Percentiles rank a stretch among this genome's conserved stretches.
phyloP scores from a whole-genome alignment of 2,113 vertebrate species.

The Narcine bancroftii region DNA sequence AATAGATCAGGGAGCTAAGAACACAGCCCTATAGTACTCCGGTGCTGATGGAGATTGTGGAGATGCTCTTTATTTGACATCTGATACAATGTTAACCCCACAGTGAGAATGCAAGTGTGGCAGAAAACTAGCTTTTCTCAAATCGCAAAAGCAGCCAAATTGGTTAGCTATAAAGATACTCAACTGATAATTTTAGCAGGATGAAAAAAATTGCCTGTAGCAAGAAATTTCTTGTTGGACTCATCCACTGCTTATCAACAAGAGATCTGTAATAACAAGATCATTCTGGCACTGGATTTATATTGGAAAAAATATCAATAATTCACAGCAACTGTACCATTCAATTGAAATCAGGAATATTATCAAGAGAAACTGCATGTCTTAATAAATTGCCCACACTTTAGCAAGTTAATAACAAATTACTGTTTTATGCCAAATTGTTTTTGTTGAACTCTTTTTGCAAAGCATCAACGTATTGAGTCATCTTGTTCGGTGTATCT shows the following conservation, averaged over 20 bases:
- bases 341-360: background rate
- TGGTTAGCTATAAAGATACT: background rate
- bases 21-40: too few species aligned
- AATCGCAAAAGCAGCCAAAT: background rate
- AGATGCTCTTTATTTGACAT: too few species aligned
- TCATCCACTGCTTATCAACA: background rate
- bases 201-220: background rate
- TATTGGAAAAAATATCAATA: constrained; percentile 1
- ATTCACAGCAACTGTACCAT: background rate
- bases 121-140: background rate
- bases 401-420: background rate
- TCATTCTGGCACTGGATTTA: background rate
- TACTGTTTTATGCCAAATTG: background rate
- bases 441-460: background rate
- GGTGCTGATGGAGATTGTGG: too few species aligned
- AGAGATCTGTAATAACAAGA: background rate
- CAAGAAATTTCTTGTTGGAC: background rate
- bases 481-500: background rate
- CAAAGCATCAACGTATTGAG: background rate
- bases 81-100: too few species aligned
- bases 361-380: background rate
- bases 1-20: too few species aligned
- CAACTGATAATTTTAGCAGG: background rate
- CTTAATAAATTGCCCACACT: constrained; percentile 31
- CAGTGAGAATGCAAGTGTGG: background rate